Evolutionary conservation across 2,797 vertebrate genomes (phyloP), one percentile per base, ranked within the genome.

Genomic region (Tamandua tetradactyla): DNA sequence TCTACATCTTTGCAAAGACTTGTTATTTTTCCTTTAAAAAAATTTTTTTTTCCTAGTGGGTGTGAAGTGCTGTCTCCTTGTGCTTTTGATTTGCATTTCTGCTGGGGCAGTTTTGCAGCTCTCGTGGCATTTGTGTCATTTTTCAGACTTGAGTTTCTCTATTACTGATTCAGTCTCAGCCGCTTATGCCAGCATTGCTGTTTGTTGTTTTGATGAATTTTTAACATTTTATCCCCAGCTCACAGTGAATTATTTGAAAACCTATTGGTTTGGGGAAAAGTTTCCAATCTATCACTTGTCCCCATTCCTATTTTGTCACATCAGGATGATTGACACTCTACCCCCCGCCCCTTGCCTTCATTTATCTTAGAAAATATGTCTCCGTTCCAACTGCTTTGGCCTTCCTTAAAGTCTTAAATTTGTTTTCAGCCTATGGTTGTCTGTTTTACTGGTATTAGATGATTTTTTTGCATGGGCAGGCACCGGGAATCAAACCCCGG

Each of bases 311-410:
- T 23, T 23, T 2, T 85, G 61, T 94, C 92, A 69, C 35, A n/a
- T 78, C 0, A 6, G 44, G 49, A 32, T 55, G 68, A 59, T 14
- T 13, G 61, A 62, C 32, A 23, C 37, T 61, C 8, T 20, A 30
- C 2, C 1, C 13, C 14, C 23, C 10, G 9, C 7, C 52, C 12
- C 6, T 61, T 68, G 57, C 32, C 17, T 61, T 76, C 76, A 11
- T 71, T 88, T 85, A 22, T 93, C 82, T 89, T 81, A 42, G 61
- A 66, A 88, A 90, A 84, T 27, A 3, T 47, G 10, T 72, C 79
- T 71, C 64, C 57, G 62, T 71, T 94, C 71, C 32, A 79, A 71
- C n/a, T 83, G 52, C 18, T 93, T 87, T 85, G 62, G 85, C 64
- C 52, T 79, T 82, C 52, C 81, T 76, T 84, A 71, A 94, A 64